Conservation (phyloP, 2,113 vertebrate species). For the Zonotrichia leucophrys region DNA sequence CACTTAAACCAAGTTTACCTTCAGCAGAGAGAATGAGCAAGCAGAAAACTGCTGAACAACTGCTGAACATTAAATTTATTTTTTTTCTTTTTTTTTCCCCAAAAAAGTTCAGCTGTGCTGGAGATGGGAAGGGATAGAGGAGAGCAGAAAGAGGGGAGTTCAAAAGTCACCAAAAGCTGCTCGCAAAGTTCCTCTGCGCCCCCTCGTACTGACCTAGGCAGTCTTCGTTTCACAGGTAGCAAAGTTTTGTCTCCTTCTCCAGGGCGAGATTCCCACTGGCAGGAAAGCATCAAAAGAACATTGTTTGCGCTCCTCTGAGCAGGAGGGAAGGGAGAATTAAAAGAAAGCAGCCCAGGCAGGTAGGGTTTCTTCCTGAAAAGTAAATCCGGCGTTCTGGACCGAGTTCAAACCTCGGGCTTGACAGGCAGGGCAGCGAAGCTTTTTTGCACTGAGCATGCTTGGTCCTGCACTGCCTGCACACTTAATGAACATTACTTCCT, state of each 20-base stretch:
- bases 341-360: constrained; percentile 47
- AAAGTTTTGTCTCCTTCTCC: constrained; percentile 73
- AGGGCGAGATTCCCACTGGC: constrained; percentile 36
- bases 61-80: no score
- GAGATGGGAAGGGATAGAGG: background rate
- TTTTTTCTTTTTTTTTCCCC: no score
- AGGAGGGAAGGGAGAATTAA: constrained; percentile 23
- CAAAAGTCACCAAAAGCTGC: background rate
- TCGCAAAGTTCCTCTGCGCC: constrained; percentile 40
- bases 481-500: constrained; percentile 89
- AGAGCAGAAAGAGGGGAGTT: background rate
- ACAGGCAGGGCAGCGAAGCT: constrained; percentile 73
- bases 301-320: constrained; percentile 42
- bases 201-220: constrained; percentile 72
- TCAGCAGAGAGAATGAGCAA: background rate
- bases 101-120: background rate
- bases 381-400: constrained; percentile 78
- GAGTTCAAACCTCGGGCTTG: constrained; percentile 83
- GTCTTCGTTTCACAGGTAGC: constrained; percentile 68
- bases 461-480: constrained; percentile 76
- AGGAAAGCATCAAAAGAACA: constrained; percentile 55
- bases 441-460: constrained; percentile 84
- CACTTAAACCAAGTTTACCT: background rate
- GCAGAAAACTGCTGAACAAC: background rate
- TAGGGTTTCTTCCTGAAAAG: constrained; percentile 65